phyloP scores from a whole-genome alignment of 2,797 vertebrate genomes.

The Moxostoma hubbsi region DNA sequence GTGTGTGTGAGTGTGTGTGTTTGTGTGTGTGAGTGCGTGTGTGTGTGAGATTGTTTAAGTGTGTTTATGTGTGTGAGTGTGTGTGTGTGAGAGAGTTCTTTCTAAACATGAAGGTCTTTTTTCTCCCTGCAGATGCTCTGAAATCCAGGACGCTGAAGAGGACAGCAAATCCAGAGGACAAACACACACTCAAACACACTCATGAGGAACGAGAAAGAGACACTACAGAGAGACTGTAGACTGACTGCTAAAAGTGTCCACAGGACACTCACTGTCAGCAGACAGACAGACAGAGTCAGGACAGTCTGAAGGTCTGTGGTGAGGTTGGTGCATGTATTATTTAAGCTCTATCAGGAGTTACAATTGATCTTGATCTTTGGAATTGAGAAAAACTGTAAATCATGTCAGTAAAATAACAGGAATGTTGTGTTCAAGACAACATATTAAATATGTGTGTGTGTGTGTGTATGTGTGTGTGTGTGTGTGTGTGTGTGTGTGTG shows the following conservation, averaged over 20 bases:
- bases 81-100: not conserved
- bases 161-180: conserved; percentile 14
- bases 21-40: too few species aligned
- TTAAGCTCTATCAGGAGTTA: too few species aligned
- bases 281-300: conserved; percentile 20
- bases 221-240: too few species aligned
- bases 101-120: conserved; percentile 15
- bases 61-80: too few species aligned
- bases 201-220: not conserved
- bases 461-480: conserved; percentile 57
- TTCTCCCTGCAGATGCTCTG: conserved; percentile 15
- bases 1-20: too few species aligned
- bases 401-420: too few species aligned
- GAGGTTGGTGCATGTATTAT: too few species aligned
- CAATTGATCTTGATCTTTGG: too few species aligned
- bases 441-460: not conserved
- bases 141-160: conserved; percentile 23
- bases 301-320: too few species aligned
- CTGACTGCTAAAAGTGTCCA: not conserved
- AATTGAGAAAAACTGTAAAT: too few species aligned
- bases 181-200: not conserved
- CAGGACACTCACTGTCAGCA: conserved; percentile 29
- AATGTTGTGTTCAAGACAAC: too few species aligned
- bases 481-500: conserved; percentile 53
- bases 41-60: too few species aligned